These are phyloP conservation scores for Emydocephalus ijimae DNA, from an alignment of 2,113 vertebrate genomes.

Conservation along the genomic window DNA sequence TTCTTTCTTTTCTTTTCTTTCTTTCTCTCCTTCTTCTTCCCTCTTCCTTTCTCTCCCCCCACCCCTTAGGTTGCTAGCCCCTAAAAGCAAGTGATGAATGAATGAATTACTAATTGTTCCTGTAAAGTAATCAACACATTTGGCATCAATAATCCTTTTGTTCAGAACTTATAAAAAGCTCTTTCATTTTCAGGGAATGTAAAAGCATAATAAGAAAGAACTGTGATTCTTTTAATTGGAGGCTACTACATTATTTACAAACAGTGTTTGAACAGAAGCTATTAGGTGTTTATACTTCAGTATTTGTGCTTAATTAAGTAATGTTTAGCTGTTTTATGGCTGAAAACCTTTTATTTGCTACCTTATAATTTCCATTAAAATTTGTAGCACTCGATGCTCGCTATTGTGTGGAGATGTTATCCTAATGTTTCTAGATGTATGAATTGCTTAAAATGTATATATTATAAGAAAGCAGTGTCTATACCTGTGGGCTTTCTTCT, in stretches of 20 bases:
- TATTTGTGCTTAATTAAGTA: neutral
- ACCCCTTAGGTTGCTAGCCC: neutral
- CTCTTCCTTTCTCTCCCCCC: neutral
- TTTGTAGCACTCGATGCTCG: neutral
- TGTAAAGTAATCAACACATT: constrained; percentile 30
- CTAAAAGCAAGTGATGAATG: constrained; percentile 28
- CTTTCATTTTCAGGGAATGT: constrained; percentile 25
- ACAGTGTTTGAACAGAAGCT: neutral
- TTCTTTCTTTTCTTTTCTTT: neutral
- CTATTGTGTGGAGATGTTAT: neutral
- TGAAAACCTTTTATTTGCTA: constrained; percentile 2
- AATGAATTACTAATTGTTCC: constrained; percentile 33
- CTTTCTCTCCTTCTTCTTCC: neutral
- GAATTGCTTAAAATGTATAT: neutral
- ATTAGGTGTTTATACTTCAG: neutral
- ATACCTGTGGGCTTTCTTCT: neutral
- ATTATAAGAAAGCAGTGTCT: neutral
- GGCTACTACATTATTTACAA: constrained; percentile 9
- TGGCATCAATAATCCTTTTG: constrained; percentile 44
- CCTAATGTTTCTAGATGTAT: neutral
- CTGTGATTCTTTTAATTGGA: constrained; percentile 45
- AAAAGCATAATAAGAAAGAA: constrained; percentile 40
- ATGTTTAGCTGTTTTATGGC: neutral
- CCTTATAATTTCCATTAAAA: neutral
- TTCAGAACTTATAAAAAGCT: constrained; percentile 43